Base-by-base conservation (phyloP, 2,797 vertebrate genomes). In the Manis crassicaudata region DNA sequence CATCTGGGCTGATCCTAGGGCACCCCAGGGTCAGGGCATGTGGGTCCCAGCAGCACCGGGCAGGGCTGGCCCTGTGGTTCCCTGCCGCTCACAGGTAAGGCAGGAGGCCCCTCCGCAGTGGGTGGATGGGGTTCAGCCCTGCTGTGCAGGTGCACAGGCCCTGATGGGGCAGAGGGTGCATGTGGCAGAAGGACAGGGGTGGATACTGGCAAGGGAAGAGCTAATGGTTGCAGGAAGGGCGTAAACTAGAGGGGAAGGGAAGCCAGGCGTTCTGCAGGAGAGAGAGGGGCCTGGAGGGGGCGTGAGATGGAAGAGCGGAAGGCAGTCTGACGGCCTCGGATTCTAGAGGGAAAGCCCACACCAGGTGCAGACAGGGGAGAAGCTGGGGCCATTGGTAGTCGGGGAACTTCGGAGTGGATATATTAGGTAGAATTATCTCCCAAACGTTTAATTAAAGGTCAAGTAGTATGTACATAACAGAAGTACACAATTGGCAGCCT, bases 81-180 rank as follows among this genome's bases (percentile, higher is more conserved):
- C 43, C 27, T 32, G 43, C 2, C 2, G 32, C 1, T 43, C 54
- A 6, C 9, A 2, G 52, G 6, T 40, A 16, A 23, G 29, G 60
- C 72, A 35, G 35, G 32, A 3, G 13, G 20, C 9, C 37, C 81
- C 56, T 76, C 90, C 81, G 52, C 21, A 17, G 16, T 46, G 40
- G 27, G 6, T 32, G 67, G 29, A 3, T n/a, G 5, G 23, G 35
- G 43, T 7, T 60, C 16, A 5, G 75, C 18, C 0, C 10, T 13
- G 21, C 81, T 18, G 27, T 7, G 23, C 0, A 0, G n/a, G 87
- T 0, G 2, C 20, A 17, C 18, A 37, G 92, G 27, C 43, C 20
- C 70, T 20, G 54, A 40, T 6, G 0, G 20, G 35, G 27, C 29
- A 43, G 52, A 12, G 35, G 16, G 29, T 5, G 0, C 0, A 3